These are phyloP conservation scores for Zhuqinia jingwanae DNA, from an alignment of 2,888 invertebrate species.

Conservation along the genomic window DNA sequence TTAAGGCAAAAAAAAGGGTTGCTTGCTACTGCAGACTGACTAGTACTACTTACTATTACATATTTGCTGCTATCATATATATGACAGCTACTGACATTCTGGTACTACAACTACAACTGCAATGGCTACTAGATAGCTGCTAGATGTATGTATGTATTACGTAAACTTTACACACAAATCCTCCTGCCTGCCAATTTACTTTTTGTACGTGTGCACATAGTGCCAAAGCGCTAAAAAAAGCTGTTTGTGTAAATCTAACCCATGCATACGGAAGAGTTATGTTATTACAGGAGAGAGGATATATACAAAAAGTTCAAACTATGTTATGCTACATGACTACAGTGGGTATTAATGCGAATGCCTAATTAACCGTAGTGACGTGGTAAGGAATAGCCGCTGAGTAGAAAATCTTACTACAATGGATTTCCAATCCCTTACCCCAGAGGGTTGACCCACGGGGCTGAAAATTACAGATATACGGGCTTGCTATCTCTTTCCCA, in stretches of 20 bases:
- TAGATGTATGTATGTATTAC: background rate
- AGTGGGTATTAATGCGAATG: slow-evolving; percentile 13
- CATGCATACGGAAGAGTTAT: slow-evolving; percentile 35
- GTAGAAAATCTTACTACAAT: too few relatives aligned
- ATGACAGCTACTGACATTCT: background rate
- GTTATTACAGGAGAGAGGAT: background rate
- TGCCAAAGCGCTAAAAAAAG: slow-evolving; percentile 48
- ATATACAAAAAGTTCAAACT: slow-evolving; percentile 7
- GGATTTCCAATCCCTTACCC: too few relatives aligned
- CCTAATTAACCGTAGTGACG: too few relatives aligned
- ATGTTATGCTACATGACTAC: background rate
- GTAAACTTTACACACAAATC: slow-evolving; percentile 8
- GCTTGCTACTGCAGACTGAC: background rate
- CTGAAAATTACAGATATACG: too few relatives aligned
- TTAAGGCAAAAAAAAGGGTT: slow-evolving; percentile 29
- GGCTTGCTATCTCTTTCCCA: too few relatives aligned
- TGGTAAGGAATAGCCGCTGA: too few relatives aligned
- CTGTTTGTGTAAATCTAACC: slow-evolving; percentile 22
- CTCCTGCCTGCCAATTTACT: slow-evolving; percentile 56
- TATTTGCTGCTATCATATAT: background rate
- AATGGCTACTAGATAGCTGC: slow-evolving; percentile 12
- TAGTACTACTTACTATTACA: too few relatives aligned
- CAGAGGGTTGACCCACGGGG: too few relatives aligned
- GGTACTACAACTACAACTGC: slow-evolving; percentile 23
- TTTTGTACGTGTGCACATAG: slow-evolving; percentile 25